Percentiles rank a stretch among this genome's conserved stretches.
phyloP scores from a whole-genome alignment of 2,888 invertebrate species.

The Drosophila borealis region DNA sequence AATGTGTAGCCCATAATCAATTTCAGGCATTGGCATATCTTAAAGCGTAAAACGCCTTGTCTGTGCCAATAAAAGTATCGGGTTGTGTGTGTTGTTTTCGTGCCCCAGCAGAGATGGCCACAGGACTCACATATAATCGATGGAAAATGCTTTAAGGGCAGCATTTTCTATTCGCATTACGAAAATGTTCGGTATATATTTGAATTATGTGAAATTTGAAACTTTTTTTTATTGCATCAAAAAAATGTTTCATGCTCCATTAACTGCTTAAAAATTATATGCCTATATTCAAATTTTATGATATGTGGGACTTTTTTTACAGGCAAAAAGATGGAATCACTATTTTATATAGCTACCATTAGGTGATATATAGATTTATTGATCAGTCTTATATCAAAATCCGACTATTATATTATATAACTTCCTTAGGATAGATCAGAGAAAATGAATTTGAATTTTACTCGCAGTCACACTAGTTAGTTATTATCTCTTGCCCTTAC shows the following conservation, averaged over 20 bases:
- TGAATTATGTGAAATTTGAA: not conserved
- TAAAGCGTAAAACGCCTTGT: conserved; percentile 17
- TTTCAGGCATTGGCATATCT: conserved; percentile 46
- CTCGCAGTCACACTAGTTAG: no score
- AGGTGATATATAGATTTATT: not conserved
- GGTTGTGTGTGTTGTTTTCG: conserved; percentile 8
- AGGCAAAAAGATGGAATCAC: not conserved
- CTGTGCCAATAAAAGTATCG: conserved; percentile 40
- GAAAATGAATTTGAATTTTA: no score
- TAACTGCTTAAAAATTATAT: conserved; percentile 6
- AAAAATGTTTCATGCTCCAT: conserved; percentile 7
- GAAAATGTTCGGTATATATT: conserved; percentile 3
- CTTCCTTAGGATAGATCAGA: no score
- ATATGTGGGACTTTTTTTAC: not conserved
- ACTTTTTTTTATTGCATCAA: conserved; percentile 13
- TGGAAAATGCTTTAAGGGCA: not conserved
- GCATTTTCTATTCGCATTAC: conserved; percentile 1
- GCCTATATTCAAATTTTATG: conserved; percentile 9
- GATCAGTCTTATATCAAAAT: no score
- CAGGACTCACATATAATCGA: conserved; percentile 13
- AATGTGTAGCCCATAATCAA: conserved; percentile 47
- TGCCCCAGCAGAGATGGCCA: conserved; percentile 1
- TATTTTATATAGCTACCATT: not conserved
- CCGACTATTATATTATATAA: no score
- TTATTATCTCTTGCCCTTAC: no score